phyloP scores from a whole-genome alignment of 2,113 vertebrate genomes.

The Rattus rattus region DNA sequence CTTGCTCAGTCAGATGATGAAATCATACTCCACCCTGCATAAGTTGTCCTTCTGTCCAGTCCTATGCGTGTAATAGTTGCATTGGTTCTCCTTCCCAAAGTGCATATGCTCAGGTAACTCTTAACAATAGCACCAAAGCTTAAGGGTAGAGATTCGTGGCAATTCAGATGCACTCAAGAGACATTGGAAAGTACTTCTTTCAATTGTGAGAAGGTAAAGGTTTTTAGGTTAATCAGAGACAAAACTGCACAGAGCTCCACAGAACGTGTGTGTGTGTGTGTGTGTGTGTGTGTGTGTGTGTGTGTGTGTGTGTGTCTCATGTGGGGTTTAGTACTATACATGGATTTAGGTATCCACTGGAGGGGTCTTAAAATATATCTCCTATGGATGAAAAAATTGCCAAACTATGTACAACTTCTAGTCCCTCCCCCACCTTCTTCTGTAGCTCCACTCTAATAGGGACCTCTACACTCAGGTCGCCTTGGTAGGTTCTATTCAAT shows the following conservation, averaged over 20 bases:
- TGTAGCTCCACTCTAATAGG: neutral
- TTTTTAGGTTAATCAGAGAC: neutral
- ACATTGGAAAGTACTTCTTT: neutral
- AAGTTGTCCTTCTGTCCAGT: neutral
- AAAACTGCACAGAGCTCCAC: neutral
- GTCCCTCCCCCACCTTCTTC: neutral
- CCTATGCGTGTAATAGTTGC: neutral
- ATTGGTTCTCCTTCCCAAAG: neutral
- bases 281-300: neutral
- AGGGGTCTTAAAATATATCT: neutral
- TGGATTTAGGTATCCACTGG: neutral
- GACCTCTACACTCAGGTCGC: neutral
- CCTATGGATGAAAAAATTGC: rapidly evolving
- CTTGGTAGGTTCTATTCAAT: neutral
- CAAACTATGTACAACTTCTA: neutral
- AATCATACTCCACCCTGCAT: neutral
- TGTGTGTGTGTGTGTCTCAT: neutral
- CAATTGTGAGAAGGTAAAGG: neutral
- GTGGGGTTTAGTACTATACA: neutral
- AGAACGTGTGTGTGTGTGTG: neutral
- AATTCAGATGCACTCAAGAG: neutral
- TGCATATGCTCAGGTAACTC: neutral
- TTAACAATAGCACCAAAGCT: neutral
- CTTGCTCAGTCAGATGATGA: neutral
- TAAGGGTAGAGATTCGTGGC: neutral